A percentile compares a stretch with the other conserved stretches of the same genome.
Evolutionary conservation across 2,113 vertebrate species (phyloP).

Genomic region (Salvelinus namaycush): DNA sequence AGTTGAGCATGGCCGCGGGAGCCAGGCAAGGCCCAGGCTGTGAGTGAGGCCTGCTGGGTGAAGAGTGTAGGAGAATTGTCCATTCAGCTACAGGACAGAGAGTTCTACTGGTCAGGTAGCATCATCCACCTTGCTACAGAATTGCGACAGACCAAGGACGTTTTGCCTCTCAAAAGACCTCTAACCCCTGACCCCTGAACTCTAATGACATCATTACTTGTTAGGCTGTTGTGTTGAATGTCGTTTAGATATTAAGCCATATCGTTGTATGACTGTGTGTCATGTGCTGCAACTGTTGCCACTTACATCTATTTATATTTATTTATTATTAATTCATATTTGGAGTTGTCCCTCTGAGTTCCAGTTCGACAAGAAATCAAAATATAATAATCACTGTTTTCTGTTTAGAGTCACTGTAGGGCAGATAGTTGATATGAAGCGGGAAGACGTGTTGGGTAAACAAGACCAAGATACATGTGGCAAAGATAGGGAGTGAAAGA

Average conservation of each 20-base stretch:
- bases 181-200: background rate
- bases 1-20: slow-evolving; percentile 13
- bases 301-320: background rate
- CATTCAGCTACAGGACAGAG: slow-evolving; percentile 44
- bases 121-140: slow-evolving; percentile 31
- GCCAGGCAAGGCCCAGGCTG: slow-evolving; percentile 53
- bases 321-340: background rate
- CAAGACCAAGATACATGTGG: no score
- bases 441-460: background rate
- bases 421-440: no score
- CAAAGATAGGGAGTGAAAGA: no score
- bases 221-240: no score
- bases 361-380: no score
- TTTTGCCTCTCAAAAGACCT: slow-evolving; percentile 40
- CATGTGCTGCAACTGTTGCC: no score
- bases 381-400: no score
- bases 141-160: slow-evolving; percentile 30
- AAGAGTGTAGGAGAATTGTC: slow-evolving; percentile 31
- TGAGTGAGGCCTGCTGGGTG: slow-evolving; percentile 47
- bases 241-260: no score
- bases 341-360: background rate
- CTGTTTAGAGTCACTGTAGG: no score
- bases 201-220: no score
- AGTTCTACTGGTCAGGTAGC: slow-evolving; percentile 51
- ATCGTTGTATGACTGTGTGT: no score